These are phyloP conservation scores for Philereme vetulata DNA, from an alignment of 2,888 invertebrate species.

Conservation along the genomic window DNA sequence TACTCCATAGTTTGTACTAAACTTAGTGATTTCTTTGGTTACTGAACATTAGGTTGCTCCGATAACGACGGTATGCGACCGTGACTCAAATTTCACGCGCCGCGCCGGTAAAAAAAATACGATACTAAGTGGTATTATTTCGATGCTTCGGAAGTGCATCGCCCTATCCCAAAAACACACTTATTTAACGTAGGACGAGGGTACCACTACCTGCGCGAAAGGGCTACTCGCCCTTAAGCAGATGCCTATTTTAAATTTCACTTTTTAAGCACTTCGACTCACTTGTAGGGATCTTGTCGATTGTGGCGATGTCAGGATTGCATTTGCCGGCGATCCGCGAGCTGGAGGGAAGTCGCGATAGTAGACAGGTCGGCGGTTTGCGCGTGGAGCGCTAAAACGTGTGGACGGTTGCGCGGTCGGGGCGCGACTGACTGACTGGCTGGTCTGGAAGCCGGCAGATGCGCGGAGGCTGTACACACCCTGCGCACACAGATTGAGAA, in stretches of 20 bases:
- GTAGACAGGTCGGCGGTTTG: constrained; percentile 35
- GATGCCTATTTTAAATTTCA: background rate
- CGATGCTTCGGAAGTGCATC: constrained; percentile 15
- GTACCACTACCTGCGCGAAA: constrained; percentile 20
- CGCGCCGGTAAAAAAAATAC: constrained; percentile 7
- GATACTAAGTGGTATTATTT: constrained; percentile 3
- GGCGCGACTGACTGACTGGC: constrained; percentile 56
- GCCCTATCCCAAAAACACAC: constrained; percentile 10
- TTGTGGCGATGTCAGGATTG: constrained; percentile 64
- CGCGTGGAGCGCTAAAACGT: constrained; percentile 40
- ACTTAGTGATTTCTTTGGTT: background rate
- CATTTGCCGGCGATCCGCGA: constrained; percentile 52
- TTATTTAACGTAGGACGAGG: constrained; percentile 15
- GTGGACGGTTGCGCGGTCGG: constrained; percentile 47
- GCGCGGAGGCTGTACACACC: constrained; percentile 59
- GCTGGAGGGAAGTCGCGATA: constrained; percentile 43
- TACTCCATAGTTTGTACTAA: constrained; percentile 2
- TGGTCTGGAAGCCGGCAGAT: constrained; percentile 11
- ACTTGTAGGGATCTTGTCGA: constrained; percentile 53
- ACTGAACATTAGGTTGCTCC: background rate
- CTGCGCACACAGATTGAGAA: constrained; percentile 18
- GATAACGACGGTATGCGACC: constrained; percentile 9
- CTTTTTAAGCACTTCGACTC: constrained; percentile 45
- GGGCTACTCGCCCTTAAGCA: background rate
- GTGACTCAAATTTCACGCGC: constrained; percentile 3